Conservation (phyloP, 2,113 vertebrate species). For the Poeciliopsis occidentalis region DNA sequence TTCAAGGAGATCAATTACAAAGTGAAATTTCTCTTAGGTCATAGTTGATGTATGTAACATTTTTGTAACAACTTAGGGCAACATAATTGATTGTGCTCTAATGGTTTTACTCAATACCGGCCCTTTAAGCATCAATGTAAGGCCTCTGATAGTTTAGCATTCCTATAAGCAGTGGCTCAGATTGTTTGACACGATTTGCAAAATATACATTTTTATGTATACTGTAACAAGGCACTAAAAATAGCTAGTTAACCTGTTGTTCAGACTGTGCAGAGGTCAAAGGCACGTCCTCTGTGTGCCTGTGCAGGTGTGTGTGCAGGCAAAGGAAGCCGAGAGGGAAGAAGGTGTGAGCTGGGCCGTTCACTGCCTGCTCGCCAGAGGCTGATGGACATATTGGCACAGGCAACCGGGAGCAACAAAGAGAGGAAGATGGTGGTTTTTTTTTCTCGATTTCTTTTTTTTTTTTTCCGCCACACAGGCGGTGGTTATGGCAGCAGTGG, state of each 20-base stretch:
- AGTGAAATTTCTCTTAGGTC: too few species aligned
- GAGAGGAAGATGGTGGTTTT: constrained; percentile 72
- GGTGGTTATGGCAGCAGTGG: constrained; percentile 39
- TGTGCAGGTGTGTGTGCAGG: constrained; percentile 36
- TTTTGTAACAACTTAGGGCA: too few species aligned
- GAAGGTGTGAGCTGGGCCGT: constrained; percentile 33
- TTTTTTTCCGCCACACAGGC: constrained; percentile 23
- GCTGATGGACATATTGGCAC: constrained; percentile 70
- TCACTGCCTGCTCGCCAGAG: constrained; percentile 25
- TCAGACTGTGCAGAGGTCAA: background rate
- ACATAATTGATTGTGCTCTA: too few species aligned
- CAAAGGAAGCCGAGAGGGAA: constrained; percentile 44
- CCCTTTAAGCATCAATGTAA: background rate
- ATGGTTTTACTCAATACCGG: too few species aligned
- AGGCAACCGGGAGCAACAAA: constrained; percentile 72
- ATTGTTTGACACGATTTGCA: too few species aligned
- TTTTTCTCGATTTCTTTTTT: constrained; percentile 35
- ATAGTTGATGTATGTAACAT: too few species aligned
- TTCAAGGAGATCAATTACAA: too few species aligned
- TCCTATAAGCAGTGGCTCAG: too few species aligned
- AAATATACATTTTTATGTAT: too few species aligned
- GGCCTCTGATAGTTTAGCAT: background rate
- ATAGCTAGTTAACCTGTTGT: background rate
- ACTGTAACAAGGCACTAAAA: background rate
- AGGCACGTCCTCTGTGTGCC: background rate